Percentiles rank a stretch among this genome's conserved stretches.
Conservation (phyloP, 2,888 invertebrate species). For the Chesias legatella region DNA sequence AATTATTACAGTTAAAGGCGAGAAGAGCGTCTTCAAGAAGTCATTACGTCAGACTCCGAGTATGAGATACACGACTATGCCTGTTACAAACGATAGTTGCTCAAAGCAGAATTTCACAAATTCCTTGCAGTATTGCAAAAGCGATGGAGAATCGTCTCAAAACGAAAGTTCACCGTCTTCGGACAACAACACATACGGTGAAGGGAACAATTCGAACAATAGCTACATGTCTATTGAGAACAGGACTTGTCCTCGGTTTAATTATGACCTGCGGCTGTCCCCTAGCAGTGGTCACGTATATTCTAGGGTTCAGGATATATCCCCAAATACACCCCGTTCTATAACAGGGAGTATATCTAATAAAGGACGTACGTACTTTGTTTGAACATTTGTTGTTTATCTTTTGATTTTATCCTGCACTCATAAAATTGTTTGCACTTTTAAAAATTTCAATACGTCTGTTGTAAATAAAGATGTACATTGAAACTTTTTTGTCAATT, state of each 20-base stretch:
- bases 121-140: slow-evolving; percentile 72
- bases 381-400: slow-evolving; percentile 45
- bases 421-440: slow-evolving; percentile 37
- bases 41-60: slow-evolving; percentile 70
- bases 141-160: slow-evolving; percentile 75
- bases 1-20: slow-evolving; percentile 72
- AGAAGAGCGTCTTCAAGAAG: slow-evolving; percentile 76
- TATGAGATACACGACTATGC: slow-evolving; percentile 81
- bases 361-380: slow-evolving; percentile 74
- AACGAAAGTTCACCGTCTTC: slow-evolving; percentile 81
- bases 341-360: slow-evolving; percentile 54
- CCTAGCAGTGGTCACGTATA: slow-evolving; percentile 77
- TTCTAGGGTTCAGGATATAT: slow-evolving; percentile 76
- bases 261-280: slow-evolving; percentile 77
- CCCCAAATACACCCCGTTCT: slow-evolving; percentile 66
- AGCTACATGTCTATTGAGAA: slow-evolving; percentile 85
- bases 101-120: slow-evolving; percentile 78
- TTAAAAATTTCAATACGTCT: slow-evolving; percentile 34
- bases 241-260: slow-evolving; percentile 76
- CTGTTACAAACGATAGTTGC: slow-evolving; percentile 74
- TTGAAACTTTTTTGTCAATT: slow-evolving; percentile 63
- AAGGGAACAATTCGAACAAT: slow-evolving; percentile 83
- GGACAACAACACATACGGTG: slow-evolving; percentile 82
- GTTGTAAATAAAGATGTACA: slow-evolving; percentile 46
- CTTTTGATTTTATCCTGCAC: slow-evolving; percentile 35